phyloP scores from a whole-genome alignment of 2,888 invertebrate species.

The Rhamphomyia laevipes region DNA sequence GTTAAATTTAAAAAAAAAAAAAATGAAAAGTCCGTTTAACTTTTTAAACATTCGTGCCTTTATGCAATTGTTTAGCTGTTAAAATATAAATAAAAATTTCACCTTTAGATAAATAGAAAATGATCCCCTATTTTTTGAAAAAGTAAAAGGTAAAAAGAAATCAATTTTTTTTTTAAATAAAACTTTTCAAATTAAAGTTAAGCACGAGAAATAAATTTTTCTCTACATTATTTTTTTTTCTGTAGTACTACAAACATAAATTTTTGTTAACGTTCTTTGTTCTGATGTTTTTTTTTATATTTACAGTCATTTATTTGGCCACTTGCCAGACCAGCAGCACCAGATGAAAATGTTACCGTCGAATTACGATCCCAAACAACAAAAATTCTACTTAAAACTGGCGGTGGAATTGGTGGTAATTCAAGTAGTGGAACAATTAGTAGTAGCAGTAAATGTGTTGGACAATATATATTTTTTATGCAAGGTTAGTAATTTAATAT shows the following conservation, averaged over 20 bases:
- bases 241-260: background rate
- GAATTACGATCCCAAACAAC: conserved; percentile 36
- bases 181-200: conserved; percentile 1
- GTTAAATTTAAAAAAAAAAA: no score
- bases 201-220: background rate
- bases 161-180: background rate
- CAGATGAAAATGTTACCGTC: conserved; percentile 48
- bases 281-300: conserved; percentile 4
- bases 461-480: conserved; percentile 29
- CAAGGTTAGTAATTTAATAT: conserved; percentile 30
- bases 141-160: no score
- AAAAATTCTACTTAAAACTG: conserved; percentile 26
- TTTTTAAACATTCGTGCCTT: no score
- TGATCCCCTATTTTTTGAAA: no score
- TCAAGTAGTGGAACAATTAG: conserved; percentile 24
- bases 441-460: conserved; percentile 30
- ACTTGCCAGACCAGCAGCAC: conserved; percentile 49
- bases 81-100: background rate
- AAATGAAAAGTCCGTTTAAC: no score
- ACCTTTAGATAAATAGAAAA: background rate
- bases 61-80: no score
- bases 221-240: conserved; percentile 3
- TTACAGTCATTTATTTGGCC: conserved; percentile 58
- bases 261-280: conserved; percentile 3
- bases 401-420: conserved; percentile 18